These are phyloP conservation scores for Betta splendens DNA, from an alignment of 2,797 vertebrate genomes.

Conservation along the genomic window DNA sequence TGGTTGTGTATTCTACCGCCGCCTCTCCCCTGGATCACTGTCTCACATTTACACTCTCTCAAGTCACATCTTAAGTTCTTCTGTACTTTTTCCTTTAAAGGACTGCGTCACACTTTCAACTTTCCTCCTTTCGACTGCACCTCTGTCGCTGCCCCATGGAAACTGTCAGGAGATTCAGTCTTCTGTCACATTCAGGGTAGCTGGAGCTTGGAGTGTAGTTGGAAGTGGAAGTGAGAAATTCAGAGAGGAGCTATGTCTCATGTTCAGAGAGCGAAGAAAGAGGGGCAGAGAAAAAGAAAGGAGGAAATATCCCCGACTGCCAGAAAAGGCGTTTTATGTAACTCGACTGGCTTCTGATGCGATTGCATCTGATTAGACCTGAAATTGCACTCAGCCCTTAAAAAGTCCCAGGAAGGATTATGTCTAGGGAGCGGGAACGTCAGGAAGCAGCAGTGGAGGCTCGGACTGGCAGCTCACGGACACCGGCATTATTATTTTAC, in stretches of 20 bases:
- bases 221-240: constrained; percentile 14
- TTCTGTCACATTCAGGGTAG: neutral
- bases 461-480: constrained; percentile 8
- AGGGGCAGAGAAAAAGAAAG: neutral
- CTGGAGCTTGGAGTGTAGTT: constrained; percentile 7
- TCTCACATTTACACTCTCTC: neutral
- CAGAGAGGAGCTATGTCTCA: constrained; percentile 1
- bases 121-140: neutral
- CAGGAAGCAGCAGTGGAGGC: too few species aligned
- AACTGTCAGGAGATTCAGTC: constrained; percentile 4
- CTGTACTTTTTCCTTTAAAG: constrained; percentile 1
- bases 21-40: neutral
- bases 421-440: too few species aligned
- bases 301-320: constrained; percentile 24
- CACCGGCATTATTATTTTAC: neutral
- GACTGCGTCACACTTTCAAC: neutral
- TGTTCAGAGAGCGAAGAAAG: constrained; percentile 20
- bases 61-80: constrained; percentile 4
- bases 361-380: constrained; percentile 70
- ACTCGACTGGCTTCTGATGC: constrained; percentile 62
- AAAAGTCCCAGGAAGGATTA: constrained; percentile 40
- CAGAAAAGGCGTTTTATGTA: constrained; percentile 68
- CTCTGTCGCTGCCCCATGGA: neutral
- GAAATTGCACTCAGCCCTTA: constrained; percentile 52
- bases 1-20: neutral